phyloP scores from a whole-genome alignment of 2,888 invertebrate genomes.

The Dynastes tityus region DNA sequence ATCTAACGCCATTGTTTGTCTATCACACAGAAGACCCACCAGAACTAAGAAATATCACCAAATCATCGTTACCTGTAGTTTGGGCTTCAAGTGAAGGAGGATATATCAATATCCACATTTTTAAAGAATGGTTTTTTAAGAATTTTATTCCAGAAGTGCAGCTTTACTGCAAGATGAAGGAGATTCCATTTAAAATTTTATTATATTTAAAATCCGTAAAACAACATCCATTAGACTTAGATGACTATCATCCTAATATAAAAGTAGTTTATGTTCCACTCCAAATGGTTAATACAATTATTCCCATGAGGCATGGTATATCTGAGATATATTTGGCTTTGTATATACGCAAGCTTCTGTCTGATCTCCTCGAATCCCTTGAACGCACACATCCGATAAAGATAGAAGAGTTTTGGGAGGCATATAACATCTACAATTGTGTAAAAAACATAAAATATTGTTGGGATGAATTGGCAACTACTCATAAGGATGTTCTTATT shows the following conservation, averaged over 20 bases:
- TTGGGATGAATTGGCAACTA: constrained; percentile 13
- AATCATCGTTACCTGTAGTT: constrained; percentile 20
- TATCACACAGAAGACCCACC: not conserved
- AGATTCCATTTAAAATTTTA: too few relatives aligned
- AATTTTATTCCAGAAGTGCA: too few relatives aligned
- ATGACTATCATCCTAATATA: too few relatives aligned
- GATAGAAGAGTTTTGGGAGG: constrained; percentile 1
- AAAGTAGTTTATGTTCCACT: not conserved
- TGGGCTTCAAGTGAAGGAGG: constrained; percentile 15
- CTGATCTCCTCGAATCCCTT: not conserved
- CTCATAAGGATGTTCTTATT: not conserved
- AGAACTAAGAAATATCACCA: constrained; percentile 19
- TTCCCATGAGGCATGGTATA: constrained; percentile 2
- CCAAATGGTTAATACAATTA: not conserved
- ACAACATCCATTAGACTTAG: too few relatives aligned
- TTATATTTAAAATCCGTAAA: too few relatives aligned
- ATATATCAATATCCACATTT: not conserved
- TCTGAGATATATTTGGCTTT: not conserved
- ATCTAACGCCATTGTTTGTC: not conserved
- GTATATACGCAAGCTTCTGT: constrained; percentile 7
- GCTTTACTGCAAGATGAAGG: too few relatives aligned
- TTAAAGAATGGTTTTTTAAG: too few relatives aligned
- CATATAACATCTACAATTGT: constrained; percentile 13
- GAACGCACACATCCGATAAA: too few relatives aligned
- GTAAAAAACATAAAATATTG: constrained; percentile 19